phyloP scores from a whole-genome alignment of 2,113 vertebrate genomes.

The Varanus komodoensis region DNA sequence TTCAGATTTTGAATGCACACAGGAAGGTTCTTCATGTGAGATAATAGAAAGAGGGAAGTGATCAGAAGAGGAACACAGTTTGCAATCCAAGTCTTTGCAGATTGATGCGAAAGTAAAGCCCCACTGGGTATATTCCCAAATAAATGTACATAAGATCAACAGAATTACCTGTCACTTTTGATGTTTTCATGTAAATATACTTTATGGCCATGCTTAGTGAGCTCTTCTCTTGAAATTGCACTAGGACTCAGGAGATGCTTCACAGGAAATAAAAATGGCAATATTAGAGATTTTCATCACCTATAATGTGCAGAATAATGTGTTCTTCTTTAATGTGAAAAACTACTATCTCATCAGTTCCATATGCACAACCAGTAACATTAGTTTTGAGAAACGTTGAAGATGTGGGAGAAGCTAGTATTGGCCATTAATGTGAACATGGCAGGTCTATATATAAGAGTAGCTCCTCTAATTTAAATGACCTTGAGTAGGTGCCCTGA shows the following conservation, averaged over 20 bases:
- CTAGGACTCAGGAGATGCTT: too few species aligned
- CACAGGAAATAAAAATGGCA: background rate
- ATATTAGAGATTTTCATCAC: background rate
- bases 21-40: background rate
- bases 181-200: background rate
- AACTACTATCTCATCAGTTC: background rate
- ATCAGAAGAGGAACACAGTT: background rate
- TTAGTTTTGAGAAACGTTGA: background rate
- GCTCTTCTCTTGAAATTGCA: background rate
- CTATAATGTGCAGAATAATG: background rate
- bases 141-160: background rate
- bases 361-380: background rate
- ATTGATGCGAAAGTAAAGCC: background rate
- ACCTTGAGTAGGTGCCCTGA: constrained; percentile 16
- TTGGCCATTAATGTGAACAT: background rate
- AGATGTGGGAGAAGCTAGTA: background rate
- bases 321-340: background rate
- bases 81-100: background rate
- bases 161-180: background rate
- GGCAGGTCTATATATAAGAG: background rate
- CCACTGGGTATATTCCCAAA: background rate
- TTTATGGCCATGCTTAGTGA: background rate
- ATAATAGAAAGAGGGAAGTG: background rate
- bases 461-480: background rate
- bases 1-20: background rate